phyloP scores from a whole-genome alignment of 2,888 invertebrate genomes.

The Arge pagana region DNA sequence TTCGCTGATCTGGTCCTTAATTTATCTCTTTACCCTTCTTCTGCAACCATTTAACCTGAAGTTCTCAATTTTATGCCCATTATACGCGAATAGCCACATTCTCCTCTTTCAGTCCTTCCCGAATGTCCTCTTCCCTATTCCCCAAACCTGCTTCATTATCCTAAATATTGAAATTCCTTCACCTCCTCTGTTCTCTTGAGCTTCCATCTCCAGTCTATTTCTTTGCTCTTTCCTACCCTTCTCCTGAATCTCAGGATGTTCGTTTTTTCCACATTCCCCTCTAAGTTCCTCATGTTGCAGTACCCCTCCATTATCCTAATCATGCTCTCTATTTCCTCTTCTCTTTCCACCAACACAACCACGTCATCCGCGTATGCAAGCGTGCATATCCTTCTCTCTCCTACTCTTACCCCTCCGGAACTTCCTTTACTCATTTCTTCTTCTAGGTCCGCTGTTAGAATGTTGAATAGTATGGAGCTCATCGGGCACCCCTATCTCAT shows the following conservation, averaged over 20 bases:
- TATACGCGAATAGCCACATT: too few species aligned
- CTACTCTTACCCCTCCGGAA: not conserved
- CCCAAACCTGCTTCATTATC: too few species aligned
- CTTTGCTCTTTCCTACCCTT: not conserved
- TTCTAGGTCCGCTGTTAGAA: constrained; percentile 1
- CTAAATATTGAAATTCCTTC: not conserved
- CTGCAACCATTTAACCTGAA: not conserved
- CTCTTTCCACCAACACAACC: not conserved
- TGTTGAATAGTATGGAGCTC: constrained; percentile 7
- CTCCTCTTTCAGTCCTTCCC: not conserved
- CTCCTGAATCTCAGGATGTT: not conserved
- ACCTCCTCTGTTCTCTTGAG: not conserved
- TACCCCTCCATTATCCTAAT: not conserved
- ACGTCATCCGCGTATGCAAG: too few species aligned
- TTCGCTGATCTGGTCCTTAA: not conserved
- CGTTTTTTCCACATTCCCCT: not conserved
- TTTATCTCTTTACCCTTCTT: not conserved
- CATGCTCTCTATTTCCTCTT: not conserved
- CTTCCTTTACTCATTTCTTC: not conserved
- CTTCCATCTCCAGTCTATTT: not conserved
- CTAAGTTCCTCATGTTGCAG: not conserved
- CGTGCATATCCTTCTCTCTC: not conserved
- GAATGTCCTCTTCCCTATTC: too few species aligned
- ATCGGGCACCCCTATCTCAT: constrained; percentile 16
- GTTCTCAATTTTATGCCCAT: too few species aligned